These are phyloP conservation scores for Harpagus bidentatus DNA, from an alignment of 2,113 vertebrate species.

Conservation along the genomic window DNA sequence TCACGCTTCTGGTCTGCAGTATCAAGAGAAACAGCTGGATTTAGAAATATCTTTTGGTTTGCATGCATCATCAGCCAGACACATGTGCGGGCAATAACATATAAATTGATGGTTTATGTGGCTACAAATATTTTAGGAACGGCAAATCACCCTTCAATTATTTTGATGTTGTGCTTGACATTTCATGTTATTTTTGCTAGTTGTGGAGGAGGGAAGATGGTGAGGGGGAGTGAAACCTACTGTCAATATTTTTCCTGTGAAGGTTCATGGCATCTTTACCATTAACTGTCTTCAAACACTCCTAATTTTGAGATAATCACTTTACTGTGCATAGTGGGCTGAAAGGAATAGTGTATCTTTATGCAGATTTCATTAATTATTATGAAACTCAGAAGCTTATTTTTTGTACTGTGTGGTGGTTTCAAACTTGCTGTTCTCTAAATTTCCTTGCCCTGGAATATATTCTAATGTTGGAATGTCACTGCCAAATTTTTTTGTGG, in stretches of 20 bases:
- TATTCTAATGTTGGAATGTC: neutral
- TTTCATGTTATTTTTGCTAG: slow-evolving; percentile 23
- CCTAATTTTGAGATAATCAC: neutral
- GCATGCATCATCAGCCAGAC: neutral
- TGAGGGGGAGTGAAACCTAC: slow-evolving; percentile 35
- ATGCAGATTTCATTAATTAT: neutral
- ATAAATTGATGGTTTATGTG: neutral
- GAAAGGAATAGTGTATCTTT: neutral
- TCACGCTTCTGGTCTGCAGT: neutral
- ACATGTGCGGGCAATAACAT: neutral
- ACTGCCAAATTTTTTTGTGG: neutral
- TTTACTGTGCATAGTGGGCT: neutral
- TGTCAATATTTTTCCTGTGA: slow-evolving; percentile 26
- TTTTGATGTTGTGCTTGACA: slow-evolving; percentile 13
- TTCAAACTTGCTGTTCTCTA: neutral
- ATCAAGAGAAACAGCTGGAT: neutral
- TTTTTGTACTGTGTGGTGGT: neutral
- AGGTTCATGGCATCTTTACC: neutral
- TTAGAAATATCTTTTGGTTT: neutral
- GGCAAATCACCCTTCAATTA: slow-evolving; percentile 14
- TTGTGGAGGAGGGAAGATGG: neutral
- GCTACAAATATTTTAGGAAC: slow-evolving; percentile 12
- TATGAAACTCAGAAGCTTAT: neutral
- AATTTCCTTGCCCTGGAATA: neutral
- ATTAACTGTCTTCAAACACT: neutral